Evolutionary conservation across 35 echinoderm and acorn worm genomes (phyloP).

Genomic region (Ophiothrix spiculata): DNA sequence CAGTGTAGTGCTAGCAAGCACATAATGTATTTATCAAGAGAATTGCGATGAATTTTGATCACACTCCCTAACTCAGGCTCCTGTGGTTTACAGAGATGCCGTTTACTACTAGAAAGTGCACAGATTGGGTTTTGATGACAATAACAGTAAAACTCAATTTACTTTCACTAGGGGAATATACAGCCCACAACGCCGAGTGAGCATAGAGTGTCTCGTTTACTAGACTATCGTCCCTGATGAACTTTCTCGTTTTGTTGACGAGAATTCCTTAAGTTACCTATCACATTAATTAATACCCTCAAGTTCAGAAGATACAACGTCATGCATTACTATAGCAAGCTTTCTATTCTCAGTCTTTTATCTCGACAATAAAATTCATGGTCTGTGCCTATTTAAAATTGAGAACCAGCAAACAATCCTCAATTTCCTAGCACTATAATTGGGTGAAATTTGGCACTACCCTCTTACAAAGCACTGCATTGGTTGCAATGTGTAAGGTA

Average conservation of each 20-base stretch:
- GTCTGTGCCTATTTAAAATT: neutral
- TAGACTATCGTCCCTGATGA: neutral
- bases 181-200: neutral
- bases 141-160: neutral
- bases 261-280: neutral
- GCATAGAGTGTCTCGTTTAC: neutral
- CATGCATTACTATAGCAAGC: neutral
- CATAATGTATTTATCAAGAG: neutral
- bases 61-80: neutral
- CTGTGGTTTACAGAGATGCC: no score
- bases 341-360: neutral
- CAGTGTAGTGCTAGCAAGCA: neutral
- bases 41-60: neutral
- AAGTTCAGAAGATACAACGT: conserved; percentile 1
- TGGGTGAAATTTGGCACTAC: conserved; percentile 9
- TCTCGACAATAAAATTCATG: neutral
- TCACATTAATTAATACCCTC: conserved; percentile 6
- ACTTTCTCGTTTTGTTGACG: neutral
- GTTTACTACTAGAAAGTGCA: neutral
- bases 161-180: neutral
- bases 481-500: neutral
- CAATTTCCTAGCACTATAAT: conserved; percentile 3
- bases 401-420: neutral
- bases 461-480: neutral
- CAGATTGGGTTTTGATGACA: neutral